These are phyloP conservation scores for Aleadryas rufinucha DNA, from an alignment of 2,113 vertebrate species.

Conservation along the genomic window DNA sequence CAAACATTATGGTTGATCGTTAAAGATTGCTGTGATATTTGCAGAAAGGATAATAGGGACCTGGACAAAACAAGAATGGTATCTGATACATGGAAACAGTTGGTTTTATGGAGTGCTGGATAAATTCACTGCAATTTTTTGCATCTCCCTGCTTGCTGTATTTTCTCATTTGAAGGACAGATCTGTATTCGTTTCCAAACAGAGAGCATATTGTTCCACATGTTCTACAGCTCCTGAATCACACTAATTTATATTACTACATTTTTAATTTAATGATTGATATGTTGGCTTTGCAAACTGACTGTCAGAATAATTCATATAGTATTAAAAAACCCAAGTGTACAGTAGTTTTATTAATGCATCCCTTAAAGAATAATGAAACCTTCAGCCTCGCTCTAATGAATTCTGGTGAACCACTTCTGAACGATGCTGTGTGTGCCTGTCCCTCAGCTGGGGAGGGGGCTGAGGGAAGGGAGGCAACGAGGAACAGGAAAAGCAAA, in stretches of 20 bases:
- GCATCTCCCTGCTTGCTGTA: not conserved
- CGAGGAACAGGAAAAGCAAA: not conserved
- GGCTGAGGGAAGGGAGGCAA: not conserved
- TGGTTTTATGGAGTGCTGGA: not conserved
- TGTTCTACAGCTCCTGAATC: conserved; percentile 35
- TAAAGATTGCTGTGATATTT: not conserved
- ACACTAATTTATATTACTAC: conserved; percentile 60
- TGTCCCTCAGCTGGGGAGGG: conserved; percentile 33
- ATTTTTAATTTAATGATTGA: conserved; percentile 73
- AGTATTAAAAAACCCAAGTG: conserved; percentile 64
- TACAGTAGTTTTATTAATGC: conserved; percentile 67
- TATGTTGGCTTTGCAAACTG: conserved; percentile 66
- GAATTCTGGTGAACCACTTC: conserved; percentile 60
- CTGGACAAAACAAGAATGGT: not conserved
- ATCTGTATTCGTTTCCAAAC: conserved; percentile 5
- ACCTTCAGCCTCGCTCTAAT: conserved; percentile 51
- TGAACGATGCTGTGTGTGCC: conserved; percentile 13
- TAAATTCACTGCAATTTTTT: not conserved
- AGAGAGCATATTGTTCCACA: conserved; percentile 38
- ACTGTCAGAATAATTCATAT: conserved; percentile 71
- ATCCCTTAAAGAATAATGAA: conserved; percentile 71
- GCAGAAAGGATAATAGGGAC: not conserved
- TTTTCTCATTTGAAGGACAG: conserved; percentile 21
- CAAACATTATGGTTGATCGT: not conserved
- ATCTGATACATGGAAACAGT: not conserved